Percentiles rank a stretch among this genome's conserved stretches.
phyloP scores from a whole-genome alignment of 2,888 invertebrate species.

The Caenorhabditis wallacei region DNA sequence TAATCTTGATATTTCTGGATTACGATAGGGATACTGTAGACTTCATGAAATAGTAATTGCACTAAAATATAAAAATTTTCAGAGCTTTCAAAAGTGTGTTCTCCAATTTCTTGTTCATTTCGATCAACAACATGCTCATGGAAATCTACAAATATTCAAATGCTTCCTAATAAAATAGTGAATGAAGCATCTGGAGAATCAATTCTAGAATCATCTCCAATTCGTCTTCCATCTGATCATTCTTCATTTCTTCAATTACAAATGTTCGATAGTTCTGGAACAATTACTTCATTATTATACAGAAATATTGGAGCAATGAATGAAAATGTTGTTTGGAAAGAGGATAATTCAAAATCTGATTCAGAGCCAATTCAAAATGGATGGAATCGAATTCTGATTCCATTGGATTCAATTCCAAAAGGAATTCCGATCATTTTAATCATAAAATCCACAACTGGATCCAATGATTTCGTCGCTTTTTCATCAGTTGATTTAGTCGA shows the following conservation, averaged over 20 bases:
- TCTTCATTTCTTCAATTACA: slow-evolving; percentile 36
- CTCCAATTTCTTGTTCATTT: slow-evolving; percentile 38
- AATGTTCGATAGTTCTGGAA: slow-evolving; percentile 44
- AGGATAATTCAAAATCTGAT: slow-evolving; percentile 2
- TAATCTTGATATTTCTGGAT: neutral
- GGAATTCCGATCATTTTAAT: slow-evolving; percentile 43
- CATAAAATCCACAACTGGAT: slow-evolving; percentile 24
- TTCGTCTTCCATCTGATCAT: slow-evolving; percentile 20
- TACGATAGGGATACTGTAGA: no score
- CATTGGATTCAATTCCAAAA: neutral
- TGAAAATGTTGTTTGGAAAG: slow-evolving; percentile 39
- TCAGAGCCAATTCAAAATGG: neutral
- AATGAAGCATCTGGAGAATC: slow-evolving; percentile 58
- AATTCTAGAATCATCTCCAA: slow-evolving; percentile 22
- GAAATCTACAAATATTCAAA: slow-evolving; percentile 46
- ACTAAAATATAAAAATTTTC: neutral
- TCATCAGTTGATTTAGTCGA: slow-evolving; percentile 53
- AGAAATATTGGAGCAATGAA: slow-evolving; percentile 40
- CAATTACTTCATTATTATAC: slow-evolving; percentile 32
- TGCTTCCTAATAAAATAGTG: slow-evolving; percentile 46
- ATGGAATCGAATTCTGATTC: slow-evolving; percentile 25
- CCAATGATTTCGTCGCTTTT: slow-evolving; percentile 57
- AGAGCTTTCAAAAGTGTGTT: slow-evolving; percentile 32
- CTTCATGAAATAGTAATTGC: no score
- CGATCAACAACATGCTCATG: slow-evolving; percentile 32